Percentiles rank a stretch among this genome's conserved stretches.
Conservation (phyloP, 2,888 invertebrate species). For the Pandemis heparana region DNA sequence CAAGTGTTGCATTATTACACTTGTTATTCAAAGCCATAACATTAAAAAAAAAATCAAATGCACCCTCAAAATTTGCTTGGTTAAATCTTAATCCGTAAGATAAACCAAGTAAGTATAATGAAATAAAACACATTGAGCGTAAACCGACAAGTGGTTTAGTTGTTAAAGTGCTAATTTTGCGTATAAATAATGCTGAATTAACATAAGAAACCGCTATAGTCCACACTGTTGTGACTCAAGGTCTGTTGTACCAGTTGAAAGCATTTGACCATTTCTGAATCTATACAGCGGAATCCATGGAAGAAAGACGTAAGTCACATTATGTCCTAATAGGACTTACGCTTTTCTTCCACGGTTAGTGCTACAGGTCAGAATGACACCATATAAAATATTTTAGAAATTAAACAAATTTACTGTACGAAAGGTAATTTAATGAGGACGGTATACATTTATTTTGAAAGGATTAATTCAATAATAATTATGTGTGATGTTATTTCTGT, state of each 20-base stretch:
- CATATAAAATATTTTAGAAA: no score
- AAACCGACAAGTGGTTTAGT: constrained; percentile 33
- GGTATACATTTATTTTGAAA: no score
- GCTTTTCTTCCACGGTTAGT: no score
- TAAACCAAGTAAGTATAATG: constrained; percentile 11
- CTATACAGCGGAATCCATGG: background rate
- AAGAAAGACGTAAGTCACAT: no score
- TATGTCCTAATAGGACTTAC: no score
- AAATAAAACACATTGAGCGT: constrained; percentile 21
- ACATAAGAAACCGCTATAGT: constrained; percentile 46
- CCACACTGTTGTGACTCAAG: constrained; percentile 28
- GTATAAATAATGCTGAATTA: constrained; percentile 53
- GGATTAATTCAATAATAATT: no score
- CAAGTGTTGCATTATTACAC: no score
- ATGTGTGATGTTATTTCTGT: no score
- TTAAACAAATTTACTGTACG: no score
- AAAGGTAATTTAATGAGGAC: no score
- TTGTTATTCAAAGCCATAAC: no score
- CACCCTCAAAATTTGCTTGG: background rate
- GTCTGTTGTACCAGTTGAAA: background rate
- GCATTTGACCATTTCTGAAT: background rate
- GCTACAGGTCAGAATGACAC: no score
- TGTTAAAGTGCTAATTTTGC: constrained; percentile 48
- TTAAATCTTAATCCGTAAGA: background rate
- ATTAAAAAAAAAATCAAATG: background rate